phyloP scores from a whole-genome alignment of 2,113 vertebrate species.

The Peromyscus polionotus region DNA sequence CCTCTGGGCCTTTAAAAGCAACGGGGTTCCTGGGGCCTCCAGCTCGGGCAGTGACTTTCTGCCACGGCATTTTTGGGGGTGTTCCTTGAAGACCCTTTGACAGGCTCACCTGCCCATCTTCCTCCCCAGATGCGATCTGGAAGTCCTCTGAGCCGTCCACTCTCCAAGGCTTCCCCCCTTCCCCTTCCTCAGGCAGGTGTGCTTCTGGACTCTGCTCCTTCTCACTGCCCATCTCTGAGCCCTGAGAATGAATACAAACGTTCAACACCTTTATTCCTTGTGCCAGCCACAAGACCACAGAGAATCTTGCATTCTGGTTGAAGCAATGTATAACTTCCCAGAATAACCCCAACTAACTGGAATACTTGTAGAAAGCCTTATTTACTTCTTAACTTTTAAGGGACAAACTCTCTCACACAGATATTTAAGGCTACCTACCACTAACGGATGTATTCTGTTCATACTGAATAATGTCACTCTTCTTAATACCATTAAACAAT shows the following conservation, averaged over 20 bases:
- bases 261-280: constrained; percentile 65
- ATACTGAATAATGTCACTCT: background rate
- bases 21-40: background rate
- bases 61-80: background rate
- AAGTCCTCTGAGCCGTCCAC: constrained; percentile 53
- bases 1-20: background rate
- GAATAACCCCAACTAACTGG: constrained; percentile 42
- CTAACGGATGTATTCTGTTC: background rate
- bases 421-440: background rate
- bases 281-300: background rate
- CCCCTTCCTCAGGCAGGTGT: constrained; percentile 75
- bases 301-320: background rate
- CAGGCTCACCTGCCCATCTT: constrained; percentile 3
- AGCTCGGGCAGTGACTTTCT: background rate
- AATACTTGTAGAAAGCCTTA: constrained; percentile 1
- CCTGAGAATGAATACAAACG: constrained; percentile 77
- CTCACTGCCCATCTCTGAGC: constrained; percentile 79
- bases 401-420: constrained; percentile 26
- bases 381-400: constrained; percentile 44
- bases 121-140: constrained; percentile 35
- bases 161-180: constrained; percentile 64
- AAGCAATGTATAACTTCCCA: background rate
- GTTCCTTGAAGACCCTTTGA: background rate
- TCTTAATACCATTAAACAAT: background rate
- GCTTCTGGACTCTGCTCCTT: constrained; percentile 73